These are phyloP conservation scores for Neosalanx taihuensis DNA, from an alignment of 2,797 vertebrate genomes.

Conservation along the genomic window DNA sequence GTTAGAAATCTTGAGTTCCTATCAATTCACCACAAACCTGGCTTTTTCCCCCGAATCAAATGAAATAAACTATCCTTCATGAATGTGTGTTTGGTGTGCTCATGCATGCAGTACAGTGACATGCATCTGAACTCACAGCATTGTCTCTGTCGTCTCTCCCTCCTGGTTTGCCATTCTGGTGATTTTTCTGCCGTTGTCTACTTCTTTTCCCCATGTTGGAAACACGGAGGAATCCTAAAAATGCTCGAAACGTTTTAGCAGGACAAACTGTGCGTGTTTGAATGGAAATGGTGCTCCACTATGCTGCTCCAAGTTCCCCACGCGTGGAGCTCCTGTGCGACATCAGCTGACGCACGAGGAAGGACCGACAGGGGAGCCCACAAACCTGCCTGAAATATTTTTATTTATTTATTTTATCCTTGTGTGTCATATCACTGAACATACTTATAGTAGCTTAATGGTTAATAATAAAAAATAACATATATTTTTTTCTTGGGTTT, in stretches of 20 bases:
- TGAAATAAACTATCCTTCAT: no score
- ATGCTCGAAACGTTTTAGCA: conserved; percentile 25
- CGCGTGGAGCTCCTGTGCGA: conserved; percentile 51
- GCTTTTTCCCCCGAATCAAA: no score
- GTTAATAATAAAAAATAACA: no score
- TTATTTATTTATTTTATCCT: no score
- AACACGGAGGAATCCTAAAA: conserved; percentile 44
- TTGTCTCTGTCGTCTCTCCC: conserved; percentile 72
- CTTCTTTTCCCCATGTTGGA: conserved; percentile 75
- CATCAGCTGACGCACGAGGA: conserved; percentile 53
- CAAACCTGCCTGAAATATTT: conserved; percentile 52
- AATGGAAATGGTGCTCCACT: not conserved
- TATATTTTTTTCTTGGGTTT: not conserved
- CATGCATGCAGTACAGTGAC: not conserved
- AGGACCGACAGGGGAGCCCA: conserved; percentile 60
- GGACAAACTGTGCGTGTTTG: not conserved
- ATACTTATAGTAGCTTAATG: no score
- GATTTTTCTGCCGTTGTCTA: conserved; percentile 69
- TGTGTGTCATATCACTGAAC: no score
- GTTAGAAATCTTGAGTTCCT: no score
- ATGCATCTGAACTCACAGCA: conserved; percentile 64
- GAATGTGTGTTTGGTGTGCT: no score
- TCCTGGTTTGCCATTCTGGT: conserved; percentile 44
- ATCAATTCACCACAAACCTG: no score
- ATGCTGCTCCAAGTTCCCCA: not conserved